A percentile compares a stretch with the other conserved stretches of the same genome.
These are phyloP conservation scores for Branchipolynoe longqiensis DNA, from an alignment of 2,888 invertebrate species.

Conservation along the genomic window DNA sequence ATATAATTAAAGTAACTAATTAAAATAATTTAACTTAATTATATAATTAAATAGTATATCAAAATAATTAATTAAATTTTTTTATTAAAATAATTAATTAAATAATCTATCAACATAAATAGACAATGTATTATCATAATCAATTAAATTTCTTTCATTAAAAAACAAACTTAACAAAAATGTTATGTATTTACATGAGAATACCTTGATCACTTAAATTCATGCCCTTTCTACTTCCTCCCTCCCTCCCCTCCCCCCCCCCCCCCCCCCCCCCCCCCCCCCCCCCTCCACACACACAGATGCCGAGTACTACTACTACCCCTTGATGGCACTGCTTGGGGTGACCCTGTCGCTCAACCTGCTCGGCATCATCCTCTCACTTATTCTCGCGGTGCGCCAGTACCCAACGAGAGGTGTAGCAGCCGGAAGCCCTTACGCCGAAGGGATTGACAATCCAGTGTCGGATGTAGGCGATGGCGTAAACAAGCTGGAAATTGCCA, in stretches of 20 bases:
- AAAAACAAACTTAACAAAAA: no score
- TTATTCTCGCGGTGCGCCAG: neutral
- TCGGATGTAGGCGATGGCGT: neutral
- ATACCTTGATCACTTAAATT: no score
- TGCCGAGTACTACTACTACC: constrained; percentile 39
- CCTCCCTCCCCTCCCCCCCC: no score
- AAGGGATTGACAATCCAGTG: neutral
- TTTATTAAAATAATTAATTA: neutral
- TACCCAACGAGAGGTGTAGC: no score
- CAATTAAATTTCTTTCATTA: no score
- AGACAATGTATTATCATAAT: neutral
- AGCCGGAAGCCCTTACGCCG: neutral
- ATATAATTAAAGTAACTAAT: neutral
- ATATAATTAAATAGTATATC: neutral
- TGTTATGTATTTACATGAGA: no score
- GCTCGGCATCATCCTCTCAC: neutral
- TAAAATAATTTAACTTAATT: neutral
- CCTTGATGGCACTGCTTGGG: constrained; percentile 9
- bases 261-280: no score
- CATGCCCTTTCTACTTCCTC: no score
- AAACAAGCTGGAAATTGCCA: neutral
- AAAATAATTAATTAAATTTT: neutral
- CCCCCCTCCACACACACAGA: no score
- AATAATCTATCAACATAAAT: neutral
- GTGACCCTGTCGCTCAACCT: constrained; percentile 13